Percentiles rank a stretch among this genome's conserved stretches.
These are phyloP conservation scores for Macroglossus sobrinus DNA, from an alignment of 2,113 vertebrate genomes.

Conservation along the genomic window DNA sequence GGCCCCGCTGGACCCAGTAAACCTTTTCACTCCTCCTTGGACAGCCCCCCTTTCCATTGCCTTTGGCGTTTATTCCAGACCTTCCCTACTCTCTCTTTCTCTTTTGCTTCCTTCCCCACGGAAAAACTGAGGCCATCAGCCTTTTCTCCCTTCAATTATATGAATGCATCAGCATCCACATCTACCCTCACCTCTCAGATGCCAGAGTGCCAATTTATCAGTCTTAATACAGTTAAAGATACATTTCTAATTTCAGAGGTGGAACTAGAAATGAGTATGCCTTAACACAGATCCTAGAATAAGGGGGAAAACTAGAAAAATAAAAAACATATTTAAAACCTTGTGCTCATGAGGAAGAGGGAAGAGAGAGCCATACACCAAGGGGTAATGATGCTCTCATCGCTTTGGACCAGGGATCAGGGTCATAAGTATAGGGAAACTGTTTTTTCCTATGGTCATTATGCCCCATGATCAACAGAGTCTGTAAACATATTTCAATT, in stretches of 20 bases:
- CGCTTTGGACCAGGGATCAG: neutral
- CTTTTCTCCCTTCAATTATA: neutral
- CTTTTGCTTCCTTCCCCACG: neutral
- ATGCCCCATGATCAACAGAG: neutral
- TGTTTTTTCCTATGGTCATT: neutral
- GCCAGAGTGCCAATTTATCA: neutral
- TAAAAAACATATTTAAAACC: neutral
- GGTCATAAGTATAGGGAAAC: neutral
- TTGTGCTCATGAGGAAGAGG: neutral
- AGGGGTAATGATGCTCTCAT: neutral
- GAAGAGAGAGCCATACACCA: fast-evolving
- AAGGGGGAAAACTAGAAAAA: too few relatives aligned
- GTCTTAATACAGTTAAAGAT: neutral
- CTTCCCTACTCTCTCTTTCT: neutral
- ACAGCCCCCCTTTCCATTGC: neutral
- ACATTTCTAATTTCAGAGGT: neutral
- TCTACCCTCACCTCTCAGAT: neutral
- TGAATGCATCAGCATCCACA: neutral
- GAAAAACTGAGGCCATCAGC: neutral
- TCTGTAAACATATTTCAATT: neutral
- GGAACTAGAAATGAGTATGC: neutral
- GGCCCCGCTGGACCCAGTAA: neutral
- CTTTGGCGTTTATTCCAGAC: neutral
- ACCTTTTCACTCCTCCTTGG: neutral
- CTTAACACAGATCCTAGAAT: neutral